Conservation (phyloP, 2,888 invertebrate species). For the Dorcus hopei region DNA sequence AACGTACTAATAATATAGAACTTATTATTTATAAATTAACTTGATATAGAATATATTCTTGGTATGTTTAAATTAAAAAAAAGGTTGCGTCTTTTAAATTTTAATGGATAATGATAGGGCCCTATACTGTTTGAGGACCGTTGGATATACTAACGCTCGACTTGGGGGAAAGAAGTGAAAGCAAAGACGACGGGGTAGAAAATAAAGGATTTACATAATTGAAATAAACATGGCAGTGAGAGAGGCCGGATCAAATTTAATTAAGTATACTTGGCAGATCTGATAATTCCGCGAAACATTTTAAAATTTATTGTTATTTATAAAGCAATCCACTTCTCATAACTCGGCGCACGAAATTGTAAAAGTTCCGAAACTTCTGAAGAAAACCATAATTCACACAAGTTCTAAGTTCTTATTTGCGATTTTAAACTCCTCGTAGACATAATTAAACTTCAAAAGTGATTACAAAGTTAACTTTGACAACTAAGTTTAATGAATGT, state of each 20-base stretch:
- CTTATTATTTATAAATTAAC: no score
- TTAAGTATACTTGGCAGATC: constrained; percentile 37
- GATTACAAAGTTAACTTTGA: constrained; percentile 38
- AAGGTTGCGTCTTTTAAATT: not conserved
- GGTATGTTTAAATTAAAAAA: no score
- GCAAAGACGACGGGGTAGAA: constrained; percentile 31
- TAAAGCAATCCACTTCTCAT: constrained; percentile 7
- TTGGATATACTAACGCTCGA: not conserved
- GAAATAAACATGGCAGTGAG: constrained; percentile 46
- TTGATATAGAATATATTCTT: no score
- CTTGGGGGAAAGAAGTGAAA: constrained; percentile 22
- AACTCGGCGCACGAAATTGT: constrained; percentile 1
- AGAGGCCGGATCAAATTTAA: constrained; percentile 39
- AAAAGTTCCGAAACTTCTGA: not conserved
- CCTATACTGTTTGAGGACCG: not conserved
- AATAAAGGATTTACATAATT: constrained; percentile 42
- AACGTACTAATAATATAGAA: no score
- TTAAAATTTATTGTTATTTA: constrained; percentile 11
- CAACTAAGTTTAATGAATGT: constrained; percentile 27
- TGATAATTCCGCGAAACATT: constrained; percentile 20
- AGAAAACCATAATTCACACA: constrained; percentile 16
- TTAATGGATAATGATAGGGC: not conserved
- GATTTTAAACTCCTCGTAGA: constrained; percentile 31
- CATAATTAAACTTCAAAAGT: constrained; percentile 38
- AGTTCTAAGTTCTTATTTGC: constrained; percentile 31